A percentile compares a stretch with the other conserved stretches of the same genome.
phyloP scores from a whole-genome alignment of 2,888 invertebrate species.

The Sericinus montela region DNA sequence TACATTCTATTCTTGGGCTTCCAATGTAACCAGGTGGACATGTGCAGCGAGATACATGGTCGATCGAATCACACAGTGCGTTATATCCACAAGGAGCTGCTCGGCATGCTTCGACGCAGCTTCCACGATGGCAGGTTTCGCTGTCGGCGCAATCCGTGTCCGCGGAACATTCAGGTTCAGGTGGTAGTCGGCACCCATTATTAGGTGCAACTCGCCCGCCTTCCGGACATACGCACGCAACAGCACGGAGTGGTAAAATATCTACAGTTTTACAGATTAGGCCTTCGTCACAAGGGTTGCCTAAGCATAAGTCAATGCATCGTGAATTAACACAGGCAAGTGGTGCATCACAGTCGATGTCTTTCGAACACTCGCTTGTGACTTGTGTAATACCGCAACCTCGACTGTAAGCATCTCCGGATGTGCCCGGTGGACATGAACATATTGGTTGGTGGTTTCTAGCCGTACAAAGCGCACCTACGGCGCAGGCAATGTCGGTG shows the following conservation, averaged over 20 bases:
- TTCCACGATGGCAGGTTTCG: conserved; percentile 87
- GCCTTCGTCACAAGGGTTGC: conserved; percentile 86
- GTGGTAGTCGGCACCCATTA: conserved; percentile 83
- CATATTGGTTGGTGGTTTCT: conserved; percentile 88
- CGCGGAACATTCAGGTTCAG: conserved; percentile 81
- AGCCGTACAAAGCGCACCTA: conserved; percentile 86
- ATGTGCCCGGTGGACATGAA: conserved; percentile 85
- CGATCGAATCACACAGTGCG: conserved; percentile 87
- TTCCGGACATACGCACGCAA: conserved; percentile 91
- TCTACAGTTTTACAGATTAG: conserved; percentile 90
- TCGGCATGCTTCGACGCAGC: conserved; percentile 88
- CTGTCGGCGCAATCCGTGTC: conserved; percentile 87
- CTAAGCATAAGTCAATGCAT: conserved; percentile 88
- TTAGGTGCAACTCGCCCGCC: conserved; percentile 87
- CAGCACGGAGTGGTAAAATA: conserved; percentile 88
- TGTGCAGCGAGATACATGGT: conserved; percentile 87
- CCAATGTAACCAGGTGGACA: conserved; percentile 89
- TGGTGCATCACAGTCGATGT: conserved; percentile 87
- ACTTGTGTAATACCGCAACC: conserved; percentile 56
- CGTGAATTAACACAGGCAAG: conserved; percentile 87
- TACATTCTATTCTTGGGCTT: conserved; percentile 89
- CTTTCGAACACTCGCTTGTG: conserved; percentile 83
- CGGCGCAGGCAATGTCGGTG: conserved; percentile 89
- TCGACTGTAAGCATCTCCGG: conserved; percentile 87
- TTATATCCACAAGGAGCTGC: conserved; percentile 89